Conservation (phyloP, 2,797 vertebrate species). For the Enteromius afrohamiltoni region DNA sequence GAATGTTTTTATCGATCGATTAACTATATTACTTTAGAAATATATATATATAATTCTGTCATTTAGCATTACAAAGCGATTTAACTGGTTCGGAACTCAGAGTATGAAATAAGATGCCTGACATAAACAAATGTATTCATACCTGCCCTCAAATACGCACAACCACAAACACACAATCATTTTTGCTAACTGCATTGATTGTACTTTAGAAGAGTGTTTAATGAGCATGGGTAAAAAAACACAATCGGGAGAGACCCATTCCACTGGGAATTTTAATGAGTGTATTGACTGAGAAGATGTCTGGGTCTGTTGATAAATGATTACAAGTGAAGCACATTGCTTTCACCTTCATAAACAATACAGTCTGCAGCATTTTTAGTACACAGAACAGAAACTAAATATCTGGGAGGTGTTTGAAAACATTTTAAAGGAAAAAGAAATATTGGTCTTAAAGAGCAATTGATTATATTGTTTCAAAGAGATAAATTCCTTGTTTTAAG, state of each 20-base stretch:
- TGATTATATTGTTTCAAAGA: slow-evolving; percentile 29
- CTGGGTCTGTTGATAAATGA: slow-evolving; percentile 64
- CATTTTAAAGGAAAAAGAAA: not conserved
- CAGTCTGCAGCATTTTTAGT: slow-evolving; percentile 34
- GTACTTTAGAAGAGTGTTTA: slow-evolving; percentile 65
- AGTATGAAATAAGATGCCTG: not conserved
- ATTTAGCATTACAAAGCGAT: slow-evolving; percentile 17
- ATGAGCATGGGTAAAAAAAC: slow-evolving; percentile 63
- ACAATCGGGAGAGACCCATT: slow-evolving; percentile 61
- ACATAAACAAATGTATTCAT: slow-evolving; percentile 3
- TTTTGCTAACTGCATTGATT: slow-evolving; percentile 62
- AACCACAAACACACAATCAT: slow-evolving; percentile 15
- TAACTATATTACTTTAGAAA: not conserved
- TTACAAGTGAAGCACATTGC: slow-evolving; percentile 52
- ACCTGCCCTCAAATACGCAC: slow-evolving; percentile 16
- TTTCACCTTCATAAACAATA: slow-evolving; percentile 56
- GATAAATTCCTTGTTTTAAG: not conserved
- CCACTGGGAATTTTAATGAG: slow-evolving; percentile 65
- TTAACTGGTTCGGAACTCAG: slow-evolving; percentile 9
- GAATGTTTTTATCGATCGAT: not conserved
- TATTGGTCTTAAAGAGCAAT: not conserved
- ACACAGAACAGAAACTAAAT: slow-evolving; percentile 19
- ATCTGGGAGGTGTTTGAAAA: not conserved
- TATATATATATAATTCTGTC: not conserved
- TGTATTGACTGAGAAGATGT: slow-evolving; percentile 64